Evolutionary conservation across 2,797 vertebrate genomes (phyloP).

Genomic region (Acanthis flammea): DNA sequence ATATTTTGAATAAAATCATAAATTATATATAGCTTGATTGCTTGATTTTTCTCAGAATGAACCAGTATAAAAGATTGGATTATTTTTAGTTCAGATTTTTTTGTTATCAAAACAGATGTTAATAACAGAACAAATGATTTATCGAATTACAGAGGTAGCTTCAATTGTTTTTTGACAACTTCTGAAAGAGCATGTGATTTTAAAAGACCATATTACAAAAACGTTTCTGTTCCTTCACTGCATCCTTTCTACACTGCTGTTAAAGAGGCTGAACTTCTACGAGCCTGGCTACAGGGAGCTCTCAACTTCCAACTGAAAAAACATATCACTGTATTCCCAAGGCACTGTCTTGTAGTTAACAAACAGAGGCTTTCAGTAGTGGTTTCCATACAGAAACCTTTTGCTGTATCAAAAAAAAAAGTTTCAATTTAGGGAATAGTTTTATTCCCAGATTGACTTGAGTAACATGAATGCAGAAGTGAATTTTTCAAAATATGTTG

Average conservation of each 20-base stretch:
- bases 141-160: not conserved
- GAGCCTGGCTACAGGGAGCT: not conserved
- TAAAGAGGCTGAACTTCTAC: not conserved
- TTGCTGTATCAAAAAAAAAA: not conserved
- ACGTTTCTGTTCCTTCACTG: not conserved
- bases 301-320: fast-evolving
- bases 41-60: not conserved
- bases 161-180: not conserved
- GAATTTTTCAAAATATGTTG: not conserved
- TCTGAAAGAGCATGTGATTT: not conserved
- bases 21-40: not conserved
- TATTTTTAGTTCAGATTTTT: not conserved
- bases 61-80: not conserved
- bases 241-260: not conserved
- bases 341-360: not conserved
- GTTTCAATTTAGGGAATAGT: not conserved
- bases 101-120: not conserved
- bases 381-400: not conserved
- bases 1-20: not conserved
- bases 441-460: not conserved
- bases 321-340: not conserved
- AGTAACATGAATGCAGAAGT: not conserved
- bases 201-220: not conserved
- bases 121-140: not conserved
- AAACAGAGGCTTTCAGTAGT: not conserved